These are phyloP conservation scores for Falco rusticolus DNA, from an alignment of 2,797 vertebrate genomes.

Conservation along the genomic window DNA sequence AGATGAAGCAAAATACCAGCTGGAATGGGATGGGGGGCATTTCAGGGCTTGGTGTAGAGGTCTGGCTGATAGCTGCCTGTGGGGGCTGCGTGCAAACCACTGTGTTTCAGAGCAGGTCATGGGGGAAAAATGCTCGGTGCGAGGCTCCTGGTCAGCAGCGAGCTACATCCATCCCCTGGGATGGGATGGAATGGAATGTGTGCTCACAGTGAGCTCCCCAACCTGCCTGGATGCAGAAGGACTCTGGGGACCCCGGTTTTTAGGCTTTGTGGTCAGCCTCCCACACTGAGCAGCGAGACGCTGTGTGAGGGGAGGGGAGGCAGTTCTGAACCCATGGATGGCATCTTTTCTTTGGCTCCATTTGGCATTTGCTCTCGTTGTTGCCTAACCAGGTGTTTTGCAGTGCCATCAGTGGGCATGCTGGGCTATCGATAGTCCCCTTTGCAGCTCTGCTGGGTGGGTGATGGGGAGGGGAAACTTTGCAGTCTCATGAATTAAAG, in stretches of 20 bases:
- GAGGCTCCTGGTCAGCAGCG: accelerated
- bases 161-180: not conserved
- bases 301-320: not conserved
- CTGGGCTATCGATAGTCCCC: not conserved
- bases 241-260: not conserved
- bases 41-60: not conserved
- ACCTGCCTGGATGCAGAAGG: not conserved
- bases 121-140: accelerated
- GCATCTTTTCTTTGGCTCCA: not conserved
- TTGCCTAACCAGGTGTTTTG: not conserved
- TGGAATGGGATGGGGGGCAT: not conserved
- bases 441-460: not conserved
- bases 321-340: not conserved
- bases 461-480: not conserved
- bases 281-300: accelerated
- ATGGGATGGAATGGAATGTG: not conserved
- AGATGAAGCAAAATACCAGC: constrained; percentile 12
- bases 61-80: not conserved
- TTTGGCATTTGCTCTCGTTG: accelerated
- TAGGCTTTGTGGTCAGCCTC: not conserved
- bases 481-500: not conserved
- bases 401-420: not conserved
- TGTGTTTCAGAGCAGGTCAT: not conserved
- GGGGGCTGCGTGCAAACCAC: accelerated
- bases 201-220: not conserved